Percentiles rank a stretch among this genome's conserved stretches.
phyloP scores from a whole-genome alignment of 2,797 vertebrate species.

The Perdix hodgsoniae region DNA sequence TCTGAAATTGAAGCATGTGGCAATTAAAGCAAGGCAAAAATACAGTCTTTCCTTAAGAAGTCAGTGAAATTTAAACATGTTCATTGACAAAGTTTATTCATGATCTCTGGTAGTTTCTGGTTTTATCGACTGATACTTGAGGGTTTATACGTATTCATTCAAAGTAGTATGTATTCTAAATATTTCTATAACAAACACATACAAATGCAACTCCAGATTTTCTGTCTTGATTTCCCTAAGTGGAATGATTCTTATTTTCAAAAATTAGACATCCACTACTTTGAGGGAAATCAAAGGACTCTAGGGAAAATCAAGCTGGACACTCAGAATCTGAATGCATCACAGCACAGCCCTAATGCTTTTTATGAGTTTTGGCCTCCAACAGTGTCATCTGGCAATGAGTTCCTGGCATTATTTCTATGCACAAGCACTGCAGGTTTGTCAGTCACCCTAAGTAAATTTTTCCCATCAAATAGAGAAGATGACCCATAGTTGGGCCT shows the following conservation, averaged over 20 bases:
- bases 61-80: constrained; percentile 42
- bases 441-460: not conserved
- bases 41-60: constrained; percentile 12
- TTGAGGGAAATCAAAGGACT: constrained; percentile 6
- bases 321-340: not conserved
- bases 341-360: not conserved
- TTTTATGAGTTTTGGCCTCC: not conserved
- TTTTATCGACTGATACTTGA: constrained; percentile 32
- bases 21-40: constrained; percentile 48
- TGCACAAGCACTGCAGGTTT: not conserved
- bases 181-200: not conserved
- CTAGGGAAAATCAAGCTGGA: not conserved
- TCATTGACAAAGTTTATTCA: constrained; percentile 33
- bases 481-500: not conserved
- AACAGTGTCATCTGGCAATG: not conserved
- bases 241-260: constrained; percentile 11
- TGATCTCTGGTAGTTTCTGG: constrained; percentile 27
- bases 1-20: not conserved
- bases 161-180: constrained; percentile 2
- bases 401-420: not conserved
- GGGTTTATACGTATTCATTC: not conserved
- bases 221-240: not conserved
- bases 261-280: not conserved
- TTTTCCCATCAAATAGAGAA: not conserved
- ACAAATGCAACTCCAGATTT: not conserved